Percentiles rank a stretch among this genome's conserved stretches.
These are phyloP conservation scores for Boulengerochromis microlepis DNA, from an alignment of 2,113 vertebrate species.

Conservation along the genomic window DNA sequence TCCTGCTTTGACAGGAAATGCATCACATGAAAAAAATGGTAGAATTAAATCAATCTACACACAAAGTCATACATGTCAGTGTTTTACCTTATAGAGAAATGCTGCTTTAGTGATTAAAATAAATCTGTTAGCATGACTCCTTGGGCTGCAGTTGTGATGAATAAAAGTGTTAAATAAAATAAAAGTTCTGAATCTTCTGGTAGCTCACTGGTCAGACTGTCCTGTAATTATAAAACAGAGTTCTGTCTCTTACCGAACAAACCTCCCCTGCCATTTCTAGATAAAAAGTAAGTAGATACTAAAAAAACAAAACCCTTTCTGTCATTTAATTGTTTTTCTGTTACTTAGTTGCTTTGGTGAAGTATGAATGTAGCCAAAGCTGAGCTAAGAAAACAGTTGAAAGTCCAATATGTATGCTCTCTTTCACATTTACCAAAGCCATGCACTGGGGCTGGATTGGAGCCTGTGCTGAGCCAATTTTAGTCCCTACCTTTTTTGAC, in stretches of 20 bases:
- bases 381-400: not conserved
- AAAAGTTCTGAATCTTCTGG: not conserved
- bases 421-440: not conserved
- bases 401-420: not conserved
- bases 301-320: not conserved
- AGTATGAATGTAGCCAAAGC: not conserved
- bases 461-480: not conserved
- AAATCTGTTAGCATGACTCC: not conserved
- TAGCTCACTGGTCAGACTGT: not conserved
- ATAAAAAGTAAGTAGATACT: not conserved
- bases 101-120: not conserved
- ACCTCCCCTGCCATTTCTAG: not conserved
- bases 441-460: not conserved
- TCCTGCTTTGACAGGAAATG: not conserved
- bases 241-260: accelerated
- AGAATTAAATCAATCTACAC: not conserved
- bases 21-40: not conserved
- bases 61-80: not conserved
- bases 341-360: not conserved
- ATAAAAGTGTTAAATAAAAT: not conserved
- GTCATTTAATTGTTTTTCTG: not conserved
- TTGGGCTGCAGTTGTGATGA: not conserved
- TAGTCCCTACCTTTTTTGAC: not conserved
- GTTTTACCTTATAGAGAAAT: not conserved
- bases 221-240: accelerated